Conservation (phyloP, 1,140 invertebrate species). For the Hermetia illucens region DNA sequence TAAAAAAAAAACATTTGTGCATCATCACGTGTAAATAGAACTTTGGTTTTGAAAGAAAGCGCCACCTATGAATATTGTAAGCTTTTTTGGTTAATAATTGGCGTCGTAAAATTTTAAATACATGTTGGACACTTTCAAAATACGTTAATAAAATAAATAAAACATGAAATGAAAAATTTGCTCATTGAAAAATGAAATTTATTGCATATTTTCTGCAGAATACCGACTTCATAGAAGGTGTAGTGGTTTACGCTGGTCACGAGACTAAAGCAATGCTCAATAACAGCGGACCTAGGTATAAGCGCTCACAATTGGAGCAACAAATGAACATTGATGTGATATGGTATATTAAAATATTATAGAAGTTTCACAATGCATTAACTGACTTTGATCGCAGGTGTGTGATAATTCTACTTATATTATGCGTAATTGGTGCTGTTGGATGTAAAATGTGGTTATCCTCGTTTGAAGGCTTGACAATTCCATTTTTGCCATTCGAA, state of each 20-base stretch:
- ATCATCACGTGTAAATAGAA: too few relatives aligned
- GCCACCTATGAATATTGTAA: too few relatives aligned
- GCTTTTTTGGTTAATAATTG: too few relatives aligned
- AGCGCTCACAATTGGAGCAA: constrained; percentile 79
- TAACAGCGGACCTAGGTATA: constrained; percentile 90
- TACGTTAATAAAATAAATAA: too few relatives aligned
- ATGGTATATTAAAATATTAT: too few relatives aligned
- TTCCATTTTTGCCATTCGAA: constrained; percentile 44
- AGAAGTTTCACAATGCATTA: too few relatives aligned
- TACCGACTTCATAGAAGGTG: constrained; percentile 76
- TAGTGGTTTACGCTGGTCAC: constrained; percentile 94
- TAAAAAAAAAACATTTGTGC: too few relatives aligned
- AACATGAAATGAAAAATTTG: too few relatives aligned
- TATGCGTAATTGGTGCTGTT: constrained; percentile 83
- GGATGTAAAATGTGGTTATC: constrained; percentile 76
- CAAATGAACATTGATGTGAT: constrained; percentile 93
- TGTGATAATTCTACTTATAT: constrained; percentile 77
- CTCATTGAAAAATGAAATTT: too few relatives aligned
- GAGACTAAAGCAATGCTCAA: constrained; percentile 98
- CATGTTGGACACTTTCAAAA: too few relatives aligned
- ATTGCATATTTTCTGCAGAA: constrained; percentile 17
- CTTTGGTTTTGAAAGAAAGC: too few relatives aligned
- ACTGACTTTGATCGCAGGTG: constrained; percentile 37
- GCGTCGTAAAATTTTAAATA: too few relatives aligned
- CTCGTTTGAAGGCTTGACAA: constrained; percentile 32